Conservation (phyloP, 2,888 invertebrate species). For the Saturnia japonica region DNA sequence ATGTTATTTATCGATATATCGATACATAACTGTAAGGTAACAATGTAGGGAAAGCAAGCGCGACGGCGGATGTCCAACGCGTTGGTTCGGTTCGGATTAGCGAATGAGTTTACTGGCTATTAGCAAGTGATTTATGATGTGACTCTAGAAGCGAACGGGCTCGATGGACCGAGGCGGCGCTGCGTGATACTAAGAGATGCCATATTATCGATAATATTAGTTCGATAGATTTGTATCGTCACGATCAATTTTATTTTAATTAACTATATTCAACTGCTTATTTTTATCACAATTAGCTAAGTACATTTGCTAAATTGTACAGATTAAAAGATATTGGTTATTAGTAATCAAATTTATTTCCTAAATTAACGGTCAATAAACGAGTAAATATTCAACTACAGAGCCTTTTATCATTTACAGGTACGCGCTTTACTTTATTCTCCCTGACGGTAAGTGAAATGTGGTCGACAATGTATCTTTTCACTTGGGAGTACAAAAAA, state of each 20-base stretch:
- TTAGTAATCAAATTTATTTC: too few species aligned
- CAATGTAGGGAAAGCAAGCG: slow-evolving; percentile 18
- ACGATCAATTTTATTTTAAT: neutral
- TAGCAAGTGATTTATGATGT: slow-evolving; percentile 78
- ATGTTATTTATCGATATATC: neutral
- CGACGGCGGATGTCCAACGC: slow-evolving; percentile 26
- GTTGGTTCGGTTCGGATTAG: slow-evolving; percentile 73
- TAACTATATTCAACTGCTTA: too few species aligned
- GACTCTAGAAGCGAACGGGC: slow-evolving; percentile 60
- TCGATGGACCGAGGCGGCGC: slow-evolving; percentile 64
- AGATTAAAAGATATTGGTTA: neutral
- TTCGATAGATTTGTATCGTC: slow-evolving; percentile 28
- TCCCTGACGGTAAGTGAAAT: too few species aligned
- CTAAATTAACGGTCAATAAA: too few species aligned
- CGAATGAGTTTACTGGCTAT: slow-evolving; percentile 78
- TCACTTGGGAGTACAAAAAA: too few species aligned
- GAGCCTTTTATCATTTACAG: too few species aligned
- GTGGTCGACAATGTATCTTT: too few species aligned
- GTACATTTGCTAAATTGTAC: neutral
- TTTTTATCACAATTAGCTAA: neutral
- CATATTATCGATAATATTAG: slow-evolving; percentile 30
- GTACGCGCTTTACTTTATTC: too few species aligned
- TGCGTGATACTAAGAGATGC: slow-evolving; percentile 64
- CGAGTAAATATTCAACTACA: neutral
- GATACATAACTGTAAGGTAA: slow-evolving; percentile 15